These are phyloP conservation scores for Leptinotarsa juncta DNA, from an alignment of 2,888 invertebrate genomes.

Conservation along the genomic window DNA sequence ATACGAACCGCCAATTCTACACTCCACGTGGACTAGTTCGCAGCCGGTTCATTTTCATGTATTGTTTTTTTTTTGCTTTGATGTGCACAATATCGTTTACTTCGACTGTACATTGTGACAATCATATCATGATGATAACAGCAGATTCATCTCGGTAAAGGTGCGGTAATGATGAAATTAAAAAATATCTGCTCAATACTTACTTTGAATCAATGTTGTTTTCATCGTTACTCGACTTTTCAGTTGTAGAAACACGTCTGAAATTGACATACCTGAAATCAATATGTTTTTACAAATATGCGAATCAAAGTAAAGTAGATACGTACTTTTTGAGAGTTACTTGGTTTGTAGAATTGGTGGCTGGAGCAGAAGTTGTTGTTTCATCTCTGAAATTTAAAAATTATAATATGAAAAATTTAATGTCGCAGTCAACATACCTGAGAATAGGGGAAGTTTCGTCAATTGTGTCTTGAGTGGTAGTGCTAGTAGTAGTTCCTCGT, in stretches of 20 bases:
- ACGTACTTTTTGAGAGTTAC: conserved; percentile 26
- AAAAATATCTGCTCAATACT: conserved; percentile 5
- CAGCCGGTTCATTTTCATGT: too few species aligned
- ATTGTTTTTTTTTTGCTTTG: too few species aligned
- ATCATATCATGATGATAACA: too few species aligned
- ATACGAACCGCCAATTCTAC: too few species aligned
- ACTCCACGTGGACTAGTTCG: too few species aligned
- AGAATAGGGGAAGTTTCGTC: conserved; percentile 20
- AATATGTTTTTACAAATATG: too few species aligned
- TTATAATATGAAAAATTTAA: background rate
- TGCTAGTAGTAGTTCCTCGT: conserved; percentile 47
- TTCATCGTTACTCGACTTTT: conserved; percentile 1
- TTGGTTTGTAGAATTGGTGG: conserved; percentile 16
- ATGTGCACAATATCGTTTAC: too few species aligned
- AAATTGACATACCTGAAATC: conserved; percentile 42
- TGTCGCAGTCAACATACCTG: background rate
- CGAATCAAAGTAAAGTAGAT: background rate
- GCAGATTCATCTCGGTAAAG: too few species aligned
- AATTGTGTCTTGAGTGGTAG: conserved; percentile 4
- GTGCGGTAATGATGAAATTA: too few species aligned
- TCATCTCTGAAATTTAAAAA: conserved; percentile 26
- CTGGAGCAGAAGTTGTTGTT: conserved; percentile 27
- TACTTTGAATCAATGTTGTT: conserved; percentile 19
- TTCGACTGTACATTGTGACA: too few species aligned
- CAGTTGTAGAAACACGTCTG: conserved; percentile 42